Conservation (phyloP, 1,140 invertebrate genomes). For the Oppia nitens region DNA sequence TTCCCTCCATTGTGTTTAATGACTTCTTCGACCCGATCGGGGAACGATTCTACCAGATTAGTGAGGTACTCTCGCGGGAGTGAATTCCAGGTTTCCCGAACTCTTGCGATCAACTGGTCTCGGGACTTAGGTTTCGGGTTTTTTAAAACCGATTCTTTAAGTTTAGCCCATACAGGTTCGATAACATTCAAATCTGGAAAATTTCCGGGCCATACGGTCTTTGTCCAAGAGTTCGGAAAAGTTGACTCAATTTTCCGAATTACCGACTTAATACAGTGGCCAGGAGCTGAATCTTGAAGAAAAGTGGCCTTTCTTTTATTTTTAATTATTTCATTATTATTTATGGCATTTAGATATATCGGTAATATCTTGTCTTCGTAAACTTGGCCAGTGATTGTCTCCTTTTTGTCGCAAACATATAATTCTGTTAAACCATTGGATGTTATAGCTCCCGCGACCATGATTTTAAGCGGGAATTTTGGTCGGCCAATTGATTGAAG, state of each 20-base stretch:
- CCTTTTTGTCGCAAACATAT: not conserved
- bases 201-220: not conserved
- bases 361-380: not conserved
- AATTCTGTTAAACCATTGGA: not conserved
- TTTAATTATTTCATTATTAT: not conserved
- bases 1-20: not conserved
- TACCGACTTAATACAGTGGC: not conserved
- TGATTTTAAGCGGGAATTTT: not conserved
- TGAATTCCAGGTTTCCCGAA: not conserved
- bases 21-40: not conserved
- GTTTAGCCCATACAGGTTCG: not conserved
- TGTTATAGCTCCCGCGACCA: not conserved
- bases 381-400: not conserved
- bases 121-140: not conserved
- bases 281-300: not conserved
- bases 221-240: not conserved
- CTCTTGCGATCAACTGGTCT: not conserved
- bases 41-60: not conserved
- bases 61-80: not conserved
- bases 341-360: not conserved
- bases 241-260: not conserved
- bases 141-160: not conserved
- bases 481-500: not conserved
- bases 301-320: not conserved
- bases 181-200: not conserved